Conservation (phyloP, 2,888 invertebrate species). For the Rutpela maculata region DNA sequence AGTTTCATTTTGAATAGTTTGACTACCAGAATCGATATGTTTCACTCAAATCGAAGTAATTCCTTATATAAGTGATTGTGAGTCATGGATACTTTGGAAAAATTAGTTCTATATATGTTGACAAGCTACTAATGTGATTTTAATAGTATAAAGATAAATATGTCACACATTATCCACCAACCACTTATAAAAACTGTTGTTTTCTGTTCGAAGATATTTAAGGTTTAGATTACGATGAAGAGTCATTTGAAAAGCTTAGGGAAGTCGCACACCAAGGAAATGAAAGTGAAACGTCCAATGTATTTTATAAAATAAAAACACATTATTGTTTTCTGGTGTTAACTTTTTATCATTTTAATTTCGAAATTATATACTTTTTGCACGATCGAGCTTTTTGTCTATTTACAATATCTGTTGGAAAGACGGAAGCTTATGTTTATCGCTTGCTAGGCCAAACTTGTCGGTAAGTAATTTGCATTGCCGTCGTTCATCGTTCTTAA, state of each 20-base stretch:
- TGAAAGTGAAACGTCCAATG: too few species aligned
- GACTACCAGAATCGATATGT: not conserved
- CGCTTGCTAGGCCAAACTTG: too few species aligned
- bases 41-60: not conserved
- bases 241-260: not conserved
- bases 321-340: too few species aligned
- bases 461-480: too few species aligned
- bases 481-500: too few species aligned
- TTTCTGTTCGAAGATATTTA: not conserved
- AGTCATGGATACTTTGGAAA: not conserved
- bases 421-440: too few species aligned
- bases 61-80: not conserved
- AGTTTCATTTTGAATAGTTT: not conserved
- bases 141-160: conserved; percentile 4
- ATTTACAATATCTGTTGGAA: too few species aligned
- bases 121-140: not conserved
- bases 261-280: too few species aligned
- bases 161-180: not conserved
- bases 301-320: too few species aligned
- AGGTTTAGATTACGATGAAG: not conserved
- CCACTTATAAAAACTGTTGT: not conserved
- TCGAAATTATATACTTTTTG: too few species aligned
- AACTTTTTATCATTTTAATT: too few species aligned
- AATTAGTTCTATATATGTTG: not conserved
- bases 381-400: too few species aligned